Conservation (phyloP, 2,113 vertebrate species). For the Amia ocellicauda region DNA sequence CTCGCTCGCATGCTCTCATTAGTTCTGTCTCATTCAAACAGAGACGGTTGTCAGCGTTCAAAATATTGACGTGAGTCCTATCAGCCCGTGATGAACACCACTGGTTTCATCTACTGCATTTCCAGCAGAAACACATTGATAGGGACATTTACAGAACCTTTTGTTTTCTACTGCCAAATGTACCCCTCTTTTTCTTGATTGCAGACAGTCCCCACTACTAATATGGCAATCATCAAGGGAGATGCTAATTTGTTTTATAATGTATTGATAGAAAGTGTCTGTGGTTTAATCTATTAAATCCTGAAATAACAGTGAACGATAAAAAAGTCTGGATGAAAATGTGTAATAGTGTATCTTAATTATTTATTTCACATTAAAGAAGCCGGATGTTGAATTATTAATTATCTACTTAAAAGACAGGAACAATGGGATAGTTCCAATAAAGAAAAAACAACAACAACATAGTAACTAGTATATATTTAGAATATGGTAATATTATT, state of each 20-base stretch:
- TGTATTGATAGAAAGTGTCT: conserved; percentile 18
- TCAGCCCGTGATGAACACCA: too few relatives aligned
- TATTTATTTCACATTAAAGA: conserved; percentile 1
- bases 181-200: too few relatives aligned
- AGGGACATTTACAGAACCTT: neutral
- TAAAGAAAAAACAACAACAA: too few relatives aligned
- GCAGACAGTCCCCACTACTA: neutral
- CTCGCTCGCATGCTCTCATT: conserved; percentile 19
- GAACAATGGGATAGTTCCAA: too few relatives aligned
- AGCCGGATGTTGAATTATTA: conserved; percentile 11
- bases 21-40: neutral
- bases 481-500: too few relatives aligned
- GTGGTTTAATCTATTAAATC: neutral
- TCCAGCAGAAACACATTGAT: neutral
- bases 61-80: neutral
- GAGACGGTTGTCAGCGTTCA: neutral
- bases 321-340: conserved; percentile 3
- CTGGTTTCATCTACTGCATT: neutral
- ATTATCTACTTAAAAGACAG: conserved; percentile 1
- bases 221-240: neutral
- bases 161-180: neutral
- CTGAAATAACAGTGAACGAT: conserved; percentile 14
- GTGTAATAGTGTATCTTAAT: conserved; percentile 1
- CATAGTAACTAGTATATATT: too few relatives aligned
- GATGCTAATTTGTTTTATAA: conserved; percentile 19